Evolutionary conservation across 2,113 vertebrate genomes (phyloP).

Genomic region (Struthio camelus): DNA sequence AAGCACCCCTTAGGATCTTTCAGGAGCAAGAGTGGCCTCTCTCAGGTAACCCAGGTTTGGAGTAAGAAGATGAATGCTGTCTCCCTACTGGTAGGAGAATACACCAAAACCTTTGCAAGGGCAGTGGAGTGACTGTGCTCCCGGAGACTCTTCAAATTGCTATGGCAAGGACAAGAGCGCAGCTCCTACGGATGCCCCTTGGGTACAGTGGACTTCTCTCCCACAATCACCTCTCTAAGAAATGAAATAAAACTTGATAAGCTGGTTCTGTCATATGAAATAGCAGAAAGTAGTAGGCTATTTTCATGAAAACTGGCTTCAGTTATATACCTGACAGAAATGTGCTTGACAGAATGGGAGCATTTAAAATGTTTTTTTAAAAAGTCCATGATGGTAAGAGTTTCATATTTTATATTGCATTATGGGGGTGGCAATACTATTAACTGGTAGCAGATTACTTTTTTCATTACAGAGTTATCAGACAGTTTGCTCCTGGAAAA

Average conservation of each 20-base stretch:
- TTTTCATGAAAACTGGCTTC: slow-evolving; percentile 8
- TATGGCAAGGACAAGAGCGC: neutral
- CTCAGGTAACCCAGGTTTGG: neutral
- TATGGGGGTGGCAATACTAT: neutral
- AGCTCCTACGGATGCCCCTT: neutral
- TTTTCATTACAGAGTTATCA: neutral
- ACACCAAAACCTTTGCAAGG: neutral
- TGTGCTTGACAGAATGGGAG: neutral
- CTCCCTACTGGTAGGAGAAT: neutral
- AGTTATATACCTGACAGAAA: neutral
- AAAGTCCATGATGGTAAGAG: neutral
- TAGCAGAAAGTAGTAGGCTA: neutral
- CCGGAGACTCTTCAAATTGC: neutral
- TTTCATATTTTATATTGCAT: neutral
- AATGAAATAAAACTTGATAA: neutral
- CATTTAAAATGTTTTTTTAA: neutral
- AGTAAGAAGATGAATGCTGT: neutral
- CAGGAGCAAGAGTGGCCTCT: neutral
- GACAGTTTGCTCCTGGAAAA: neutral
- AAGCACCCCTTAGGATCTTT: neutral
- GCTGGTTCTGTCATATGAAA: neutral
- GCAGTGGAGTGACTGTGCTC: neutral
- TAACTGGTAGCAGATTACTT: neutral
- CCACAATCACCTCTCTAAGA: neutral
- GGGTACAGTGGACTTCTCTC: neutral